phyloP scores from a whole-genome alignment of 2,888 invertebrate genomes.

The Periphyllus acericola region DNA sequence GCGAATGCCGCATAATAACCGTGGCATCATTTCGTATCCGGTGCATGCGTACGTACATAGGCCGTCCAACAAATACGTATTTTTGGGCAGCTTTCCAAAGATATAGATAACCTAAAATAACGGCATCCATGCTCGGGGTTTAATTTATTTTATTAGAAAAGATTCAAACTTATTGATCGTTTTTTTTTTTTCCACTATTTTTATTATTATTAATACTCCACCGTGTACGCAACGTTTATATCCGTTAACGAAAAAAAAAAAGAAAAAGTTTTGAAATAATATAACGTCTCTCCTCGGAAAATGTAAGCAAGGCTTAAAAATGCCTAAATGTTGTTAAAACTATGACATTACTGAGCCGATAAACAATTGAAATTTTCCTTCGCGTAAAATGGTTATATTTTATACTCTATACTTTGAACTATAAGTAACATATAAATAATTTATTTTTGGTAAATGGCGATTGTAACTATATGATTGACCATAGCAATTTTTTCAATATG shows the following conservation, averaged over 20 bases:
- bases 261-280: too few relatives aligned
- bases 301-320: too few relatives aligned
- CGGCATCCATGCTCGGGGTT: neutral
- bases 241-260: neutral
- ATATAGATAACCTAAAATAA: slow-evolving; percentile 17
- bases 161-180: neutral
- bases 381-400: too few relatives aligned
- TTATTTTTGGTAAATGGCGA: too few relatives aligned
- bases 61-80: slow-evolving; percentile 21
- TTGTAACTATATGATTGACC: too few relatives aligned
- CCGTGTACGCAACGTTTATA: neutral
- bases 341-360: too few relatives aligned
- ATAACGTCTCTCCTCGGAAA: too few relatives aligned
- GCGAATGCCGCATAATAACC: slow-evolving; percentile 48
- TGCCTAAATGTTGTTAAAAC: too few relatives aligned
- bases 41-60: neutral
- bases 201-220: neutral
- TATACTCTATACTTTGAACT: too few relatives aligned
- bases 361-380: too few relatives aligned
- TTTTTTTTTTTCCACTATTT: neutral
- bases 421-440: too few relatives aligned
- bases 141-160: slow-evolving; percentile 32
- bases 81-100: slow-evolving; percentile 40
- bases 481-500: too few relatives aligned
- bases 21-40: slow-evolving; percentile 12